These are phyloP conservation scores for Microctenopoma lineatum DNA, from an alignment of 2,797 vertebrate species.

Conservation along the genomic window DNA sequence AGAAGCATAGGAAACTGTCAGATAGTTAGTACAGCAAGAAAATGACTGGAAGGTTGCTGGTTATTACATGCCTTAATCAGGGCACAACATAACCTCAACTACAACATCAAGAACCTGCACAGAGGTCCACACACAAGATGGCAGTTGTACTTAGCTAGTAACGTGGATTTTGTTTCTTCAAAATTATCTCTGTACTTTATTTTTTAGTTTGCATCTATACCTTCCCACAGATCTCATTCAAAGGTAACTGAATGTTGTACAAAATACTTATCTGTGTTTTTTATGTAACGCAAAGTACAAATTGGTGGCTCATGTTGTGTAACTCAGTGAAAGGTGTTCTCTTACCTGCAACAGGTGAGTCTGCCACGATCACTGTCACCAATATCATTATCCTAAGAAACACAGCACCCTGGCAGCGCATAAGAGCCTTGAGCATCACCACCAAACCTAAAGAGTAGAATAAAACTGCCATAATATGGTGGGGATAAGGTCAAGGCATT, in stretches of 20 bases:
- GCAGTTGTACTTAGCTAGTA: conserved; percentile 10
- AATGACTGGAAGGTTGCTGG: conserved; percentile 22
- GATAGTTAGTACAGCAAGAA: background rate
- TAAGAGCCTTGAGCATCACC: conserved; percentile 58
- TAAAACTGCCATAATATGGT: conserved; percentile 76
- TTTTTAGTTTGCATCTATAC: background rate
- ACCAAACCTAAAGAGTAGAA: conserved; percentile 67
- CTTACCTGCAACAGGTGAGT: conserved; percentile 82
- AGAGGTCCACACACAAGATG: conserved; percentile 37
- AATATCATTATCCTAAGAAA: conserved; percentile 73
- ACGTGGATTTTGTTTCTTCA: background rate
- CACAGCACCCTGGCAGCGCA: conserved; percentile 50
- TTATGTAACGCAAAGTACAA: conserved; percentile 42
- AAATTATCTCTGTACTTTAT: background rate
- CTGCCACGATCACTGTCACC: conserved; percentile 71
- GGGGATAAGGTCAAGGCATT: conserved; percentile 75
- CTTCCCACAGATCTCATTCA: background rate
- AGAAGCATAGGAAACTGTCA: background rate
- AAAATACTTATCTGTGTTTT: conserved; percentile 9
- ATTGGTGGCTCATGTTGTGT: conserved; percentile 29
- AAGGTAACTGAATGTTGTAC: conserved; percentile 2
- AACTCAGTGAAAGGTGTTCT: conserved; percentile 47
- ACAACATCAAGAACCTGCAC: background rate
- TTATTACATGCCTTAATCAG: conserved; percentile 39
- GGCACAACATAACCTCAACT: conserved; percentile 19